A percentile compares a stretch with the other conserved stretches of the same genome.
Evolutionary conservation across 1,140 invertebrate species (phyloP).

Genomic region (Zaprionus inermis): DNA sequence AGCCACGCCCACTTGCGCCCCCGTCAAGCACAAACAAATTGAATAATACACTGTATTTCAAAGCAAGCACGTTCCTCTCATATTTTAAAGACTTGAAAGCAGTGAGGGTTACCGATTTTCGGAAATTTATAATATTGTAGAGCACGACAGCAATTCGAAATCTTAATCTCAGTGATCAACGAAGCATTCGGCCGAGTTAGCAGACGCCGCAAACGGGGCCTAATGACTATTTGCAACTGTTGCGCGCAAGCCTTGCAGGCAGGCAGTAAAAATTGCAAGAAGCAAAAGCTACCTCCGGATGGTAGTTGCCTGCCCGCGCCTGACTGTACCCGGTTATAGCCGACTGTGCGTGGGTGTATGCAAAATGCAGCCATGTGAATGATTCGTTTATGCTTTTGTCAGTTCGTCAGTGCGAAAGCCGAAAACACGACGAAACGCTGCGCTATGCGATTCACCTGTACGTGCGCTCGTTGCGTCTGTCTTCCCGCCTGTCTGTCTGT

Average conservation of each 20-base stretch:
- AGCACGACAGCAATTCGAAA: slow-evolving; percentile 20
- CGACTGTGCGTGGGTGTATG: slow-evolving; percentile 14
- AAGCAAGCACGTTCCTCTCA: too few relatives aligned
- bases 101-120: too few relatives aligned
- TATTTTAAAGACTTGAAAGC: too few relatives aligned
- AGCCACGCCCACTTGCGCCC: too few relatives aligned
- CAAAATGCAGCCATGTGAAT: slow-evolving; percentile 79
- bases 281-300: too few relatives aligned
- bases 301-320: not conserved
- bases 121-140: too few relatives aligned
- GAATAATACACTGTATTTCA: too few relatives aligned
- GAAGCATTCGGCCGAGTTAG: slow-evolving; percentile 58
- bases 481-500: slow-evolving; percentile 1
- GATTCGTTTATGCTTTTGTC: slow-evolving; percentile 84
- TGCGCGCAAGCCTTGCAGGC: slow-evolving; percentile 54
- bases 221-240: slow-evolving; percentile 73
- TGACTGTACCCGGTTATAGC: not conserved
- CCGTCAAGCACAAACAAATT: too few relatives aligned
- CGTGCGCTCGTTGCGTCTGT: not conserved
- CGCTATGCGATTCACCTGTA: slow-evolving; percentile 45
- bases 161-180: slow-evolving; percentile 68
- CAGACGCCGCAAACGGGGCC: slow-evolving; percentile 49
- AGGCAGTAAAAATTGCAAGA: slow-evolving; percentile 22
- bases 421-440: slow-evolving; percentile 27
- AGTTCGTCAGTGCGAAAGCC: slow-evolving; percentile 68